These are phyloP conservation scores for Carpatolechia fugitivella DNA, from an alignment of 2,888 invertebrate species.

Conservation along the genomic window DNA sequence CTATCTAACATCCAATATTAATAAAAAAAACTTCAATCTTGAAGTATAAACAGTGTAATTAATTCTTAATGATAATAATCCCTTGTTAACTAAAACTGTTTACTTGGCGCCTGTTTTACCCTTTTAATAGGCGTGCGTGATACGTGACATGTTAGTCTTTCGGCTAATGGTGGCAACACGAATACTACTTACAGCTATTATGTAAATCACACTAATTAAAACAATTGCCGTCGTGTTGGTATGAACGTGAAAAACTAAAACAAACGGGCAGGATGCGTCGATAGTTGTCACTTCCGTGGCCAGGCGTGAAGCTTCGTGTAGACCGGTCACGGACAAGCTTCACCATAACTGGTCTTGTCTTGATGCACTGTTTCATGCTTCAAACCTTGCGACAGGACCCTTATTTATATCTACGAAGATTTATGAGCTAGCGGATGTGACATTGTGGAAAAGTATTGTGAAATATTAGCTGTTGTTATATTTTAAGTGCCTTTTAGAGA, in stretches of 20 bases:
- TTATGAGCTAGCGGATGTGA: background rate
- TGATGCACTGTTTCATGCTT: slow-evolving; percentile 11
- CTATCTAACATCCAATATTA: too few relatives aligned
- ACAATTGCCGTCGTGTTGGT: slow-evolving; percentile 11
- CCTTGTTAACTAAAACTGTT: too few relatives aligned
- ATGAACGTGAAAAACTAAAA: slow-evolving; percentile 41
- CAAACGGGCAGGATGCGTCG: slow-evolving; percentile 27
- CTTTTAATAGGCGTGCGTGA: too few relatives aligned
- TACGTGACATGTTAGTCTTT: too few relatives aligned
- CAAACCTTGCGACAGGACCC: background rate
- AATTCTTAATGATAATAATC: too few relatives aligned
- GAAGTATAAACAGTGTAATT: too few relatives aligned
- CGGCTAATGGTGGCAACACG: background rate
- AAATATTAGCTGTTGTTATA: too few relatives aligned
- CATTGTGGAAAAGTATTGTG: background rate
- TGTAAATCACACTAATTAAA: slow-evolving; percentile 6
- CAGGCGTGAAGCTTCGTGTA: slow-evolving; percentile 50
- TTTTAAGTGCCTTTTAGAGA: too few relatives aligned
- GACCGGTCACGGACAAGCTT: slow-evolving; percentile 46
- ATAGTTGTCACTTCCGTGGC: slow-evolving; percentile 43
- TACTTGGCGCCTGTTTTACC: too few relatives aligned
- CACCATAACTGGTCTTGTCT: slow-evolving; percentile 26
- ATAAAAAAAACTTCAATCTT: too few relatives aligned
- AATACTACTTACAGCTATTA: slow-evolving; percentile 22
- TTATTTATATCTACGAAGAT: slow-evolving; percentile 4